These are phyloP conservation scores for Telmatherina bonti DNA, from an alignment of 2,797 vertebrate genomes.

Conservation along the genomic window DNA sequence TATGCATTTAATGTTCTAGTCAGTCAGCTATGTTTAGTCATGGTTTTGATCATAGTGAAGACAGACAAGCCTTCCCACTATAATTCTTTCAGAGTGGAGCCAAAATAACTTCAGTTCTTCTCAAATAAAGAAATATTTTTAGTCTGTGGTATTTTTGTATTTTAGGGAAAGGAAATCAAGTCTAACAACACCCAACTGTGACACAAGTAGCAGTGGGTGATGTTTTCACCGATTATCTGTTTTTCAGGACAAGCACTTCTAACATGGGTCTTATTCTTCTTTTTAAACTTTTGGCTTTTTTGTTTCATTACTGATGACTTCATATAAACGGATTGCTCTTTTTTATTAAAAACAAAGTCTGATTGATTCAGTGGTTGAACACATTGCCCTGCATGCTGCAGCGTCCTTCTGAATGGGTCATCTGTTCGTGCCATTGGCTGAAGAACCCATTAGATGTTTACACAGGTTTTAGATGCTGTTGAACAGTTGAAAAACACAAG, in stretches of 20 bases:
- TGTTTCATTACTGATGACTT: not conserved
- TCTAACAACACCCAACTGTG: not conserved
- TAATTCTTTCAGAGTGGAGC: constrained; percentile 8
- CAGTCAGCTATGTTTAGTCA: constrained; percentile 47
- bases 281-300: not conserved
- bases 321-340: constrained; percentile 6
- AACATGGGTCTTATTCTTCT: not conserved
- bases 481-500: constrained; percentile 68
- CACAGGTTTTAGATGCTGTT: constrained; percentile 62
- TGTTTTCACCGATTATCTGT: not conserved
- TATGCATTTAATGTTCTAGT: constrained; percentile 13
- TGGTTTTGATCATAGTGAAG: constrained; percentile 40
- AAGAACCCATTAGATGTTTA: constrained; percentile 69
- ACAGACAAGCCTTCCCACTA: constrained; percentile 8
- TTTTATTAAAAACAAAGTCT: constrained; percentile 23
- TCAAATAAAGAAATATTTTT: constrained; percentile 27
- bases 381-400: constrained; percentile 15
- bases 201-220: not conserved
- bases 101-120: constrained; percentile 28
- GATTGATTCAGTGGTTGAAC: constrained; percentile 29
- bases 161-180: constrained; percentile 8
- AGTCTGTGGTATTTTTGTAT: constrained; percentile 8
- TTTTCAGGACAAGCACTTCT: not conserved
- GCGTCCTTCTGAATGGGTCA: constrained; percentile 58
- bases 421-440: constrained; percentile 67